Evolutionary conservation across 2,113 vertebrate genomes (phyloP).

Genomic region (Platichthys flesus): DNA sequence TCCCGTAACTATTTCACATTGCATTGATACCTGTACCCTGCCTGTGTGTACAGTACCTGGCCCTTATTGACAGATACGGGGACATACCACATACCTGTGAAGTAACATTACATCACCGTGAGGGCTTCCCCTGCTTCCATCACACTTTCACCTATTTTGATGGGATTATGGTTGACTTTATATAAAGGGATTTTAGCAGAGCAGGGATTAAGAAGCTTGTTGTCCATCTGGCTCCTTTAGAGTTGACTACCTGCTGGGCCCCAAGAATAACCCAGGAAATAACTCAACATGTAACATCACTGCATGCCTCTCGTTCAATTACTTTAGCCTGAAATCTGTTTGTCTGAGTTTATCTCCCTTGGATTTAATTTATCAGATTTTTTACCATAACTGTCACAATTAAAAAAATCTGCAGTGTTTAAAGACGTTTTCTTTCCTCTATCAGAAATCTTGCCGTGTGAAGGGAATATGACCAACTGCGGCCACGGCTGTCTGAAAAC

Average conservation of each 20-base stretch:
- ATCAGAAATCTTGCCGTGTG: constrained; percentile 86
- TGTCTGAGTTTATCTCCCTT: not conserved
- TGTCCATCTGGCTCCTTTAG: constrained; percentile 43
- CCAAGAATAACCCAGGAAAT: constrained; percentile 36
- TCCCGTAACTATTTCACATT: constrained; percentile 30
- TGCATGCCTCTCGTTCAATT: not conserved
- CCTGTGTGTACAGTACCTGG: not conserved
- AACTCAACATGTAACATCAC: not conserved
- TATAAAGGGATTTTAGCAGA: constrained; percentile 49
- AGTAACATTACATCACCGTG: constrained; percentile 47
- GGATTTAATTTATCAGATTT: not conserved
- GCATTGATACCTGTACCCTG: constrained; percentile 11
- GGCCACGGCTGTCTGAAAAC: constrained; percentile 87
- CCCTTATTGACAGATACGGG: constrained; percentile 5
- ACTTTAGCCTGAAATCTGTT: not conserved
- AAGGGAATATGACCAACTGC: constrained; percentile 79
- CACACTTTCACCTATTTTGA: constrained; percentile 47
- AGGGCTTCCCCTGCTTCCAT: constrained; percentile 28
- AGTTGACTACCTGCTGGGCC: constrained; percentile 11
- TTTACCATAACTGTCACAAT: not conserved
- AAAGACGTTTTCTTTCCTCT: constrained; percentile 34
- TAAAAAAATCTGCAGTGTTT: not conserved
- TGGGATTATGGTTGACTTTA: constrained; percentile 61
- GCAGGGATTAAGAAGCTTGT: constrained; percentile 63
- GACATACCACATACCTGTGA: constrained; percentile 32